Conservation (phyloP, 2,113 vertebrate genomes). For the Oryzias woworae region DNA sequence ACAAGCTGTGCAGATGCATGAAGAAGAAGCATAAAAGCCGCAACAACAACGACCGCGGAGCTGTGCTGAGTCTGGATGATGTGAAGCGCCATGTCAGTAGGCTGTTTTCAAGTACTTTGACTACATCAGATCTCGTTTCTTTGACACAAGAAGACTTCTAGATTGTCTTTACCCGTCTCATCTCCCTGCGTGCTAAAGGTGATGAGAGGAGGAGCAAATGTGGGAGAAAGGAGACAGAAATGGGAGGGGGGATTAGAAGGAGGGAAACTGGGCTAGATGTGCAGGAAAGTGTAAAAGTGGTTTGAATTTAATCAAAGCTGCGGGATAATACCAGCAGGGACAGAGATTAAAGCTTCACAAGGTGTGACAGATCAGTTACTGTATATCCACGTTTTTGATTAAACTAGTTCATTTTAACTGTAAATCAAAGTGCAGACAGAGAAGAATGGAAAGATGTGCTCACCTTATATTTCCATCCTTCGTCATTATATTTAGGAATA, state of each 20-base stretch:
- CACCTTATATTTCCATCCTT: constrained; percentile 12
- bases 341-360: constrained; percentile 47
- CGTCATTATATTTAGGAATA: constrained; percentile 13
- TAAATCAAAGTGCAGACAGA: constrained; percentile 23
- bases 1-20: constrained; percentile 87
- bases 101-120: constrained; percentile 32
- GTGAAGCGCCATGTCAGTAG: constrained; percentile 95
- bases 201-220: constrained; percentile 7
- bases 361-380: constrained; percentile 63
- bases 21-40: constrained; percentile 92
- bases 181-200: not conserved
- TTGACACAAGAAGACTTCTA: constrained; percentile 29
- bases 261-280: constrained; percentile 39
- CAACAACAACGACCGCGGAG: constrained; percentile 93
- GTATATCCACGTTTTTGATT: constrained; percentile 57
- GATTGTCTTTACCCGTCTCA: constrained; percentile 18
- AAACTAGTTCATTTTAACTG: constrained; percentile 60
- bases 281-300: constrained; percentile 38
- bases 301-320: constrained; percentile 64
- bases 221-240: constrained; percentile 17
- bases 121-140: constrained; percentile 29
- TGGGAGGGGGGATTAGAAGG: constrained; percentile 1
- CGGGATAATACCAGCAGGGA: constrained; percentile 37
- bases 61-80: constrained; percentile 94
- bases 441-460: constrained; percentile 11